Evolutionary conservation across 2,797 vertebrate species (phyloP).

Genomic region (Dendrocincla fuliginosa): DNA sequence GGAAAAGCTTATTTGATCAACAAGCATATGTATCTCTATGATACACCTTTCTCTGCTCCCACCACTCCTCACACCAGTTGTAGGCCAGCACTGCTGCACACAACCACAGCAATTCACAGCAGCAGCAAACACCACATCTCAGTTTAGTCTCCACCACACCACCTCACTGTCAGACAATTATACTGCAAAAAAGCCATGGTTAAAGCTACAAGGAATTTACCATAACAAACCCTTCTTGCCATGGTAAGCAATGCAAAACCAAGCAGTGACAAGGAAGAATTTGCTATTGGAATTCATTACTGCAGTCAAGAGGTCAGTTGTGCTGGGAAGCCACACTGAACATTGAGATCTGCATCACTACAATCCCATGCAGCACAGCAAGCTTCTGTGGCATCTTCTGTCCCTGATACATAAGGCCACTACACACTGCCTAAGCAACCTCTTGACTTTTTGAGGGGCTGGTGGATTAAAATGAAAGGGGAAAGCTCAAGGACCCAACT

Average conservation of each 20-base stretch:
- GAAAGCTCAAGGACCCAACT: neutral
- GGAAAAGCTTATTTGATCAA: neutral
- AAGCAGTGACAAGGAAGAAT: neutral
- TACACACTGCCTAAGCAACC: neutral
- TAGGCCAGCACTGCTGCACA: neutral
- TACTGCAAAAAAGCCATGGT: neutral
- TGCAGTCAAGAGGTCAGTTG: neutral
- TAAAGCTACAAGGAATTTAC: neutral
- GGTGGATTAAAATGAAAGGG: neutral
- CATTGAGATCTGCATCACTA: neutral
- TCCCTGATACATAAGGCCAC: neutral
- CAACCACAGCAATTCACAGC: neutral
- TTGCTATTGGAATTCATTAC: neutral
- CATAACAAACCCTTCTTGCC: neutral
- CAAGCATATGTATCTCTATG: rapidly evolving
- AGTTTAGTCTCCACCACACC: neutral
- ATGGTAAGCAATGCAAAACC: neutral
- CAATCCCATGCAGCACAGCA: neutral
- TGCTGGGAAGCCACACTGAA: neutral
- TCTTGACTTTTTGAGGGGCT: neutral
- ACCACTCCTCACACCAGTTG: neutral
- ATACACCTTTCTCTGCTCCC: neutral
- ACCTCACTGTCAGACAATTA: neutral
- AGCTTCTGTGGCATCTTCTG: neutral
- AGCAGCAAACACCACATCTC: neutral